Conservation (phyloP, 1,140 invertebrate species). For the Pristionchus pacificus region DNA sequence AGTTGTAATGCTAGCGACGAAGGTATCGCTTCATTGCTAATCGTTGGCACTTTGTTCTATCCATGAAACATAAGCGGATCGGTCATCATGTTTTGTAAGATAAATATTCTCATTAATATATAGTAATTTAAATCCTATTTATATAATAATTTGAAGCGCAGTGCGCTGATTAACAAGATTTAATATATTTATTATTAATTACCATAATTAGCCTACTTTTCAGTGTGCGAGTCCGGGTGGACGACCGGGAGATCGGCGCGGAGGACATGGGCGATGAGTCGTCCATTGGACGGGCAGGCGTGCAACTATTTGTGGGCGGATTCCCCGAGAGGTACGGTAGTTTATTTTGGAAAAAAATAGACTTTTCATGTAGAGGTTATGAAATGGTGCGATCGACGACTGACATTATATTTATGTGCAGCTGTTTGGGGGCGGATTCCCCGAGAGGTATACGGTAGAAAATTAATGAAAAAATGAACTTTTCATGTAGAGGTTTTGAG, state of each 20-base stretch:
- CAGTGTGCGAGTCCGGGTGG: constrained; percentile 45
- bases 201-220: too few species aligned
- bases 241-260: constrained; percentile 47
- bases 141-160: too few species aligned
- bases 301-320: constrained; percentile 37
- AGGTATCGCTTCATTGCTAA: neutral
- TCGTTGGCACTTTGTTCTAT: constrained; percentile 11
- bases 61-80: too few species aligned
- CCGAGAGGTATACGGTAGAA: constrained; percentile 16
- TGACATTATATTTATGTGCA: constrained; percentile 6
- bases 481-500: neutral
- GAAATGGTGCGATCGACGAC: neutral
- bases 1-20: neutral
- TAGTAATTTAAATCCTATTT: too few species aligned
- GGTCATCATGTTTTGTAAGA: too few species aligned
- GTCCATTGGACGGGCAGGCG: constrained; percentile 35
- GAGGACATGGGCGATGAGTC: constrained; percentile 39
- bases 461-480: too few species aligned
- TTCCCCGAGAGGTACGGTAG: constrained; percentile 29
- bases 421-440: constrained; percentile 40
- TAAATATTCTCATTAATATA: too few species aligned
- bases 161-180: too few species aligned
- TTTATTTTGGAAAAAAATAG: too few species aligned
- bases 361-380: neutral
- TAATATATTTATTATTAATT: too few species aligned